These are phyloP conservation scores for Agapornis canus DNA, from an alignment of 2,797 vertebrate genomes.

Conservation along the genomic window DNA sequence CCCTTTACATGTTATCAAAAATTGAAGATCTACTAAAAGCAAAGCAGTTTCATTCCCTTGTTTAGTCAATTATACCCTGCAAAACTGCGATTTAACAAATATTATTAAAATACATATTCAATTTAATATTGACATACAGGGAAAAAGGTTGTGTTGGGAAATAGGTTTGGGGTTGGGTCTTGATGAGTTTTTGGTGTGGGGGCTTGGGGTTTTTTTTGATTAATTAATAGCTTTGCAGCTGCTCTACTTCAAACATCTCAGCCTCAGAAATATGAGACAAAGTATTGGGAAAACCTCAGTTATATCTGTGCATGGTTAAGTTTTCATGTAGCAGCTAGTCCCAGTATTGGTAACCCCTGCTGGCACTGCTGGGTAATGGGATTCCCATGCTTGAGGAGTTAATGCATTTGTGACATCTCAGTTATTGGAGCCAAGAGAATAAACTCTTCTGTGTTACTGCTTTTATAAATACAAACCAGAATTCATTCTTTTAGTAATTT, in stretches of 20 bases:
- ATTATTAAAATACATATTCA: not conserved
- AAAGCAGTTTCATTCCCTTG: not conserved
- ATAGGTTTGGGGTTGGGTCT: not conserved
- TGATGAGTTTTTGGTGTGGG: not conserved
- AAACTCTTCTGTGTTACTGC: not conserved
- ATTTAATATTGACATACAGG: not conserved
- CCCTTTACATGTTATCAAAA: not conserved
- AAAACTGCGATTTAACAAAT: not conserved
- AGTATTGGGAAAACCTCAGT: not conserved
- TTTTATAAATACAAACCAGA: not conserved
- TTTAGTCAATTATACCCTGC: not conserved
- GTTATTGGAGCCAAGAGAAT: not conserved
- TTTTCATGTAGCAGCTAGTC: not conserved
- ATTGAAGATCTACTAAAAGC: not conserved
- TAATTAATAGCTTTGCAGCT: not conserved
- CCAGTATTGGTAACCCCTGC: not conserved
- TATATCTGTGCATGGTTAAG: not conserved
- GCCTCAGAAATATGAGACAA: not conserved
- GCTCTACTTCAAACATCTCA: not conserved
- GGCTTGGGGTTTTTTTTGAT: not conserved
- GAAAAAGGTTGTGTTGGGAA: not conserved
- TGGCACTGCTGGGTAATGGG: not conserved
- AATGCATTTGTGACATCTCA: not conserved
- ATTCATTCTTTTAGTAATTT: not conserved
- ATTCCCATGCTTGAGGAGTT: not conserved